Base-by-base conservation (phyloP, 1,140 invertebrate genomes). In the Drosophila triauraria region DNA sequence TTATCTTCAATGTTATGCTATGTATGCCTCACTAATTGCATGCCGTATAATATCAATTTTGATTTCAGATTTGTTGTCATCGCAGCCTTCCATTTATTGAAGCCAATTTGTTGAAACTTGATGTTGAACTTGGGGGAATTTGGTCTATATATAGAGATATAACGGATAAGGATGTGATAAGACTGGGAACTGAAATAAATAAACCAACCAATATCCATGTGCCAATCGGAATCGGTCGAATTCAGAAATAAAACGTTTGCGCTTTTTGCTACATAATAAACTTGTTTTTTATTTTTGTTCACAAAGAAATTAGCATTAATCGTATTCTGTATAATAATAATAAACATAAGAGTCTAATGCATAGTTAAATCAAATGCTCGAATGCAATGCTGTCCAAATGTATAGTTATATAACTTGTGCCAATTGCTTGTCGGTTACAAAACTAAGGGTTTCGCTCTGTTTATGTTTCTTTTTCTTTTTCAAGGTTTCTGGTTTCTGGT, bases 261-360 rank as follows among this genome's bases (percentile, higher is more conserved):
- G 44, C 75, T 75, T 84, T 88, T 80, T 80, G 61, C 85, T 87
- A 88, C 84, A 87, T 88, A 88, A 88, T 87, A 87, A 87, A 87
- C 84, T 64, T 80, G 80, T 54, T 54, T 85, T 87, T 62, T 76
- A 87, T 63, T 79, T 77, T 83, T 85, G 53, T 81, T 88, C 84
- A 87, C 84, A 88, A 88, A 90, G 81, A 88, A 88, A 90, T 88
- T 81, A 88, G 85, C 81, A 58, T 88, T 88, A 90, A 88, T 78
- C 74, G 75, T 88, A 84, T 78, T 82, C 61, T 78, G 68, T 90
- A 81, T 72, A 59, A 65, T 62, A 59, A 67, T 70, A 90, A 90
- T 88, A 88, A 88, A 88, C 85, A 90, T 85, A 88, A 90, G 75
- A 90, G 62, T 75, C 78, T 80, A 83, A 86, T 88, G 77, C 72